Evolutionary conservation across 1,140 invertebrate genomes (phyloP), one percentile per base, ranked within the genome.

Genomic region (Danaus plexippus): DNA sequence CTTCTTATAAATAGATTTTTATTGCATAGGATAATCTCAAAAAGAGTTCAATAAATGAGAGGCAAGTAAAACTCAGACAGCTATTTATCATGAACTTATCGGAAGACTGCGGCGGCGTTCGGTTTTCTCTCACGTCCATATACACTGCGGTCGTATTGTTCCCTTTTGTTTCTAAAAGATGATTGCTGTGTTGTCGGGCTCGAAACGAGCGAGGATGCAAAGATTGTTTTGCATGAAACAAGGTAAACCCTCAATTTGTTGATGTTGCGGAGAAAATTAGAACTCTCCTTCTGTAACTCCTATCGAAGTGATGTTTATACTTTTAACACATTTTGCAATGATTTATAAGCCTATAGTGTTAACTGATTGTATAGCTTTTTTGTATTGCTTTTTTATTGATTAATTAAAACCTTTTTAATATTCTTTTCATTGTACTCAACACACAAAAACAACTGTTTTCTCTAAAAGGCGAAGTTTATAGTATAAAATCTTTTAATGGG

Each of bases 51-150:
- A 53, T 59, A 61, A 75, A 67, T 71, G 71, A 72, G 73, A 66
- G 61, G 61, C 73, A 71, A 77, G 75, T 74, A 69, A 75, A 75
- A 81, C 77, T 81, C 72, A 54, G 66, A 71, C 68, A 69, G 74
- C 77, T 82, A 83, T 85, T 85, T 85, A 85, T 83, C 79, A 81
- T 81, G 72, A 77, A 80, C 68, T 81, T 82, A 83, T 83, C 78
- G 69, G 72, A 79, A 77, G 76, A 77, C 76, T 69, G 52, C 64
- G 64, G 61, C 65, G 59, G 58, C 71, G 53, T 75, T 77, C 67
- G 67, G 80, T 79, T 75, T 79, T 77, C 69, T 71, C 66, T 69
- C 67, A 65, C 72, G 69, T 72, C 64, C 65, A 68, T 74, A 76
- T 76, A 74, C 72, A 77, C 75, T 80, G 74, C 67, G 67, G 66